Evolutionary conservation across 2,888 invertebrate genomes (phyloP), one percentile per base, ranked within the genome.

Genomic region (Prionchulus punctatus): DNA sequence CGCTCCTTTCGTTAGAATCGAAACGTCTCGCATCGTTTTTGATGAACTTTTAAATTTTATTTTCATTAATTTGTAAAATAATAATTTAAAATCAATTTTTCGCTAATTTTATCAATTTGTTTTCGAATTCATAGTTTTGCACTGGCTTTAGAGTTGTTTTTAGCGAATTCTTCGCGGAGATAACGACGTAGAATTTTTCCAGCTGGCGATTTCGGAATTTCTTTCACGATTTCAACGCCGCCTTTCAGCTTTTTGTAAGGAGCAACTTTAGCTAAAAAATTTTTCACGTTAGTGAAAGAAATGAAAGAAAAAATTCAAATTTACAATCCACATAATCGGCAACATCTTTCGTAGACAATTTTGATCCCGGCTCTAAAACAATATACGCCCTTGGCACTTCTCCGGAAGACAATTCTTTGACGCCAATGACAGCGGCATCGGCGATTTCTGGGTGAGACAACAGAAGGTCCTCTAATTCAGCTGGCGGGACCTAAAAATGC

Each of bases 401-500:
- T 15, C 73, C 74, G 2, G 66, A 66, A 18, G 61, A 56, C 21
- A 66, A 74, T 70, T 86, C 79, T 0, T 84, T 82, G 53, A 79
- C 70, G 21, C 87, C 89, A 65, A 87, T 79, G 36, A 90, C 89
- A 36, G 84, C 88, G 25, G 79, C 83, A 67, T 89, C 87, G 56
- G 79, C 78, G 53, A 89, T 79, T 55, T 78, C 79, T 0, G 79
- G 75, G 74, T 85, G 81, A 42, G 80, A 80, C 54, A 86, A 73
- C 43, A 90, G 71, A 52, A 89, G 66, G 21, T 81, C 82, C 72
- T 91, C 90, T 43, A 91, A 72, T 74, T 90, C 89, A 1, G 88
- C 87, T 1, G 89, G 89, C 0, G 88, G 81, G 4, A 90, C 88
- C 80, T 83, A 43, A 30, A 43, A 23, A 12, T 23, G 7, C 7